Evolutionary conservation across 2,888 invertebrate species (phyloP), one percentile per base, ranked within the genome.

Genomic region (Acanthosoma haemorrhoidale): DNA sequence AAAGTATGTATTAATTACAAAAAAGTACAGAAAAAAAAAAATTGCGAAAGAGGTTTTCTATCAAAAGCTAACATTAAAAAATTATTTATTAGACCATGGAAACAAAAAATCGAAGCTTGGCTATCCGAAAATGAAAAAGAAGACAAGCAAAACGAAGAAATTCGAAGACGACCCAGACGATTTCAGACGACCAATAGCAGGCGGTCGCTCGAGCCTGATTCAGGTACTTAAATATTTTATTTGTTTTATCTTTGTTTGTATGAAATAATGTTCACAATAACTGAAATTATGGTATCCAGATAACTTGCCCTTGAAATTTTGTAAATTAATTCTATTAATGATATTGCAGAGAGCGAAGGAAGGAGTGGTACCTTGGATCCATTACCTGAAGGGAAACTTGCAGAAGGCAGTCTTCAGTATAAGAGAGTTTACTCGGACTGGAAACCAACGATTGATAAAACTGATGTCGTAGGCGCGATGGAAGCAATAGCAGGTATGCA

Each of bases 21-120:
- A n/a, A n/a, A n/a, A n/a, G n/a, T n/a, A n/a, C n/a, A n/a, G 9
- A 36, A 36, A 36, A 36, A 36, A 36, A 36, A 11, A 36, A 36
- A 11, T 11, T 36, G 9, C 11, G 38, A 36, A 36, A 9, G 11
- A 36, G 9, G 9, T 11, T 36, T 9, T 36, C 9, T 36, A 11
- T 36, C 11, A 36, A 11, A 36, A 36, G 11, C 9, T 36, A 11
- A 11, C 38, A 36, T 36, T 36, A 11, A 36, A n/a, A n/a, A n/a
- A n/a, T 34, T 9, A 16, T 25, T 34, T 70, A 68, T 11, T 76
- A 90, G 89, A 81, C 92, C 92, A 78, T 92, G 92, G 92, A 84
- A 90, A 61, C 91, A 92, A 79, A 93, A 94, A 80, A 94, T 94
- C 77, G 93, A 94, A 80, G 91, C 91, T 5, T 94, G 94, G 94